A percentile compares a stretch with the other conserved stretches of the same genome.
Evolutionary conservation across 2,888 invertebrate species (phyloP).

Genomic region (Eupithecia pulchellata): DNA sequence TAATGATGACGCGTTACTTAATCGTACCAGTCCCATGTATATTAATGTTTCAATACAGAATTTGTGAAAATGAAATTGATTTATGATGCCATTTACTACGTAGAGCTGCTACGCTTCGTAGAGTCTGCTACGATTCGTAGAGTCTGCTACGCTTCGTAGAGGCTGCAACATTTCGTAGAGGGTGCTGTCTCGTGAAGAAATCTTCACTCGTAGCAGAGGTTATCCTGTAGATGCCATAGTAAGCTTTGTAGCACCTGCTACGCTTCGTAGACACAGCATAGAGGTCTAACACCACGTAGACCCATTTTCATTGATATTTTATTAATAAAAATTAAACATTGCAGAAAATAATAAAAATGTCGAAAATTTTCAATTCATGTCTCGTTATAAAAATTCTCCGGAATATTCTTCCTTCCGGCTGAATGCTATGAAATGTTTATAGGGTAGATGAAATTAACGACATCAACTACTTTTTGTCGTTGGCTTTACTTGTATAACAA

Average conservation of each 20-base stretch:
- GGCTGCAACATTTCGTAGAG: not conserved
- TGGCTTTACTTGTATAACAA: not conserved
- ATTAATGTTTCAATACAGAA: too few relatives aligned
- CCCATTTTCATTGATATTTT: not conserved
- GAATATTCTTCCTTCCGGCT: not conserved
- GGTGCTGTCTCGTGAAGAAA: too few relatives aligned
- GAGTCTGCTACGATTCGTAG: not conserved
- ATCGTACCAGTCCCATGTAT: too few relatives aligned
- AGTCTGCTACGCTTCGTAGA: not conserved
- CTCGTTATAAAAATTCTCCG: not conserved
- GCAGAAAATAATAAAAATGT: not conserved
- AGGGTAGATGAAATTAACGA: not conserved
- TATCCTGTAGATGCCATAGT: too few relatives aligned
- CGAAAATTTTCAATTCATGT: not conserved
- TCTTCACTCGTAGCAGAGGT: too few relatives aligned
- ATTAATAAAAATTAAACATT: not conserved
- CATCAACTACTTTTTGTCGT: not conserved
- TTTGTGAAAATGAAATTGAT: too few relatives aligned
- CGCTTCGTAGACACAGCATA: not conserved
- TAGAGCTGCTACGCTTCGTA: not conserved
- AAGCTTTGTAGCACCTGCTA: not conserved
- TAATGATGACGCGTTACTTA: too few relatives aligned
- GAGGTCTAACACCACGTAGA: not conserved
- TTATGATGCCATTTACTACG: too few relatives aligned
- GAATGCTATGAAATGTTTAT: conserved; percentile 4